Evolutionary conservation across 2,113 vertebrate species (phyloP).

Genomic region (Pogona vitticeps): DNA sequence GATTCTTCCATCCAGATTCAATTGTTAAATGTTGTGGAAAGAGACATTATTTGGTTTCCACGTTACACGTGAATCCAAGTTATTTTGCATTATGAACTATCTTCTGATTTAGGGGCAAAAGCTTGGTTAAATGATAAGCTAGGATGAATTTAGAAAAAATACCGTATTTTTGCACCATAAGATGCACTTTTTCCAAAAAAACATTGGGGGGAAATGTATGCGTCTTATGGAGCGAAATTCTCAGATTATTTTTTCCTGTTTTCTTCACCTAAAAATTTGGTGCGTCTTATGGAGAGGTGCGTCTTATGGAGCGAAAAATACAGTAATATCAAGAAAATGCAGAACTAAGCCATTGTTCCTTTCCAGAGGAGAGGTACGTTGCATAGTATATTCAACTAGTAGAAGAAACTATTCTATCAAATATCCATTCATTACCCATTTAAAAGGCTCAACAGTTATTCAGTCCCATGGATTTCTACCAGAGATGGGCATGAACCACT

Average conservation of each 20-base stretch:
- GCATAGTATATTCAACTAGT: background rate
- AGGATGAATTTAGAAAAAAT: background rate
- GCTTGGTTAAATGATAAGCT: background rate
- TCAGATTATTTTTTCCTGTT: too few species aligned
- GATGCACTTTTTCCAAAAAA: too few species aligned
- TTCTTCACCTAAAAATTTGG: too few species aligned
- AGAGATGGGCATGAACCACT: too few species aligned
- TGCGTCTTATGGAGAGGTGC: too few species aligned
- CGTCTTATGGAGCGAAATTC: too few species aligned
- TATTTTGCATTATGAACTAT: conserved; percentile 29
- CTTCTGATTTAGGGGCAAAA: conserved; percentile 46
- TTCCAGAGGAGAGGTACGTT: background rate
- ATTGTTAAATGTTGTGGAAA: conserved; percentile 65
- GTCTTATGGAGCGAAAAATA: too few species aligned
- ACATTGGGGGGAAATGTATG: too few species aligned
- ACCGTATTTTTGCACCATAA: too few species aligned
- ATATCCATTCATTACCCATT: background rate
- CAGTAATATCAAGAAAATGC: background rate
- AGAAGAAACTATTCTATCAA: background rate
- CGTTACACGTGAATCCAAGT: conserved; percentile 49
- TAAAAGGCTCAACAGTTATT: background rate
- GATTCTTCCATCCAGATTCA: conserved; percentile 65
- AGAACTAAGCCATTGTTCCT: background rate
- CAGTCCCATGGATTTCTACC: background rate
- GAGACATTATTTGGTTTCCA: conserved; percentile 61